Percentiles rank a stretch among this genome's conserved stretches.
Evolutionary conservation across 1,140 invertebrate species (phyloP).

Genomic region (Phortica variegata): DNA sequence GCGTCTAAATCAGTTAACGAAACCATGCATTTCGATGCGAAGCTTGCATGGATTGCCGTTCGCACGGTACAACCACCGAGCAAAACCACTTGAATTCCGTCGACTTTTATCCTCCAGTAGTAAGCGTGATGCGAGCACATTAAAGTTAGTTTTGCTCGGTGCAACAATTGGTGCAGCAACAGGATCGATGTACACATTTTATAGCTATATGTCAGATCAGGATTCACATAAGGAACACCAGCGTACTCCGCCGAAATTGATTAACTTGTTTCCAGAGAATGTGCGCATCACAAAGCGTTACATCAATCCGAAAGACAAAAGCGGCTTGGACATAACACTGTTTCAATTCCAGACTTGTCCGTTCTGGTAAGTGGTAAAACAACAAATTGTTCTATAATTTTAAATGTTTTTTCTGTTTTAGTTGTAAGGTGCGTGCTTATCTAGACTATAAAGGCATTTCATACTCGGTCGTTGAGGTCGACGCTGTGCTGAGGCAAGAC

Average conservation of each 20-base stretch:
- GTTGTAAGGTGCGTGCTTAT: conserved; percentile 94
- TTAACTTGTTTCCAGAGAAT: conserved; percentile 58
- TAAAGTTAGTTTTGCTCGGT: conserved; percentile 60
- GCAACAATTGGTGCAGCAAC: conserved; percentile 59
- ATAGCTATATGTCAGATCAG: conserved; percentile 31
- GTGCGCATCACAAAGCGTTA: conserved; percentile 62
- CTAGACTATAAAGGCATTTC: conserved; percentile 92
- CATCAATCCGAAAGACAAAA: conserved; percentile 67
- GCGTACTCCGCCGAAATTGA: conserved; percentile 53
- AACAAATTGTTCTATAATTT: too few relatives aligned
- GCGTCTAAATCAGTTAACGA: too few relatives aligned
- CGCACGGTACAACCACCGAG: too few relatives aligned
- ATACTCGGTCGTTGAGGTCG: conserved; percentile 95
- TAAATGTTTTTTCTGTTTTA: too few relatives aligned
- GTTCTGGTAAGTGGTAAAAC: too few relatives aligned
- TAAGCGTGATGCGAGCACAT: too few relatives aligned
- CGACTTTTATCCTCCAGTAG: too few relatives aligned
- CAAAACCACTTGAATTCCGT: too few relatives aligned
- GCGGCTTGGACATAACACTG: conserved; percentile 79
- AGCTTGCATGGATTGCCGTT: too few relatives aligned
- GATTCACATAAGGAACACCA: conserved; percentile 47
- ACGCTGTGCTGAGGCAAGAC: conserved; percentile 76
- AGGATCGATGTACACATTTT: conserved; percentile 47
- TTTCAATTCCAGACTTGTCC: conserved; percentile 98
- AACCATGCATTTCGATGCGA: too few relatives aligned